A percentile compares a stretch with the other conserved stretches of the same genome.
Evolutionary conservation across 2,888 invertebrate genomes (phyloP).

Genomic region (Tholera decimalis): DNA sequence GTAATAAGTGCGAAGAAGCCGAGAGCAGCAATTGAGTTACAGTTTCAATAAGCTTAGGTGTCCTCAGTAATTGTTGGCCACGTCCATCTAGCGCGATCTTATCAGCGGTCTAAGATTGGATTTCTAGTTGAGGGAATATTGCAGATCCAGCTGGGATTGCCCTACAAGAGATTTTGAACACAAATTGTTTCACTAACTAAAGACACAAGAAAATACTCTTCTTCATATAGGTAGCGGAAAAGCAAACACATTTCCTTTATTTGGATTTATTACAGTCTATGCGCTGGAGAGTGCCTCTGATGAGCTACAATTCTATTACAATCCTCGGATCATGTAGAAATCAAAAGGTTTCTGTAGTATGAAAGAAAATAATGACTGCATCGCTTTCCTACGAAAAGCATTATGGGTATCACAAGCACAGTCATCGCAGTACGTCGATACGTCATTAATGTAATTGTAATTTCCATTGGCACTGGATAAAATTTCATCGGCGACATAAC

Average conservation of each 20-base stretch:
- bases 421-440: not conserved
- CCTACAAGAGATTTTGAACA: not conserved
- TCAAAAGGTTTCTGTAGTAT: not conserved
- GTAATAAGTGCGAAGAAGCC: conserved; percentile 8
- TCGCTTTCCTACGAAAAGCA: not conserved
- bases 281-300: not conserved
- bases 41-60: conserved; percentile 44
- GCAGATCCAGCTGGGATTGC: conserved; percentile 15
- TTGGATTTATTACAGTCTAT: not conserved
- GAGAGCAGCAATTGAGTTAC: conserved; percentile 44
- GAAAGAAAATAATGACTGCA: not conserved
- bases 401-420: too few species aligned
- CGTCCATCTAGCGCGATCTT: conserved; percentile 42
- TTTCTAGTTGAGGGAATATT: conserved; percentile 51
- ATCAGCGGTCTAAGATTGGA: conserved; percentile 47
- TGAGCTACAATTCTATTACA: not conserved
- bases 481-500: not conserved
- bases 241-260: not conserved
- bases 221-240: not conserved
- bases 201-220: too few species aligned
- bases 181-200: conserved; percentile 3
- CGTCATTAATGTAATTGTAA: conserved; percentile 6
- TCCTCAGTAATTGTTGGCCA: conserved; percentile 43
- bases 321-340: not conserved
- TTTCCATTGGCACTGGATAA: conserved; percentile 2